phyloP scores from a whole-genome alignment of 1,140 invertebrate species.

The Glossosoma conforme region DNA sequence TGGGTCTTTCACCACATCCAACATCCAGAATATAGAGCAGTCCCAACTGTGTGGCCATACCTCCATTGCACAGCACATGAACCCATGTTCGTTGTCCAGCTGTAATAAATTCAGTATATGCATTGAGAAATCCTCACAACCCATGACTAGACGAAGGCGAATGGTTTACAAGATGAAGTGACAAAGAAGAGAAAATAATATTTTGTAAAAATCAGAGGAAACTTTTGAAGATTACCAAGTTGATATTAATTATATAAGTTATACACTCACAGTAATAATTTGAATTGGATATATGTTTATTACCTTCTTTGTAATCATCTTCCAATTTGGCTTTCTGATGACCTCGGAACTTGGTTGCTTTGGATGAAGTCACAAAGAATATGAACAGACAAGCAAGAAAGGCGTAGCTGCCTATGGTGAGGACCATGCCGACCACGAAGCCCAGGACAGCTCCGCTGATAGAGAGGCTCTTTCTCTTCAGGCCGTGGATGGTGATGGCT shows the following conservation, averaged over 20 bases:
- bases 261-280: no score
- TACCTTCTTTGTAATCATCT: conserved; percentile 76
- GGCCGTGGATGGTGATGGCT: conserved; percentile 60
- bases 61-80: conserved; percentile 86
- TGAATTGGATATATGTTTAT: background rate
- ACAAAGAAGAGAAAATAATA: no score
- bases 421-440: conserved; percentile 70
- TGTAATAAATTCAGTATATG: conserved; percentile 36
- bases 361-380: conserved; percentile 79
- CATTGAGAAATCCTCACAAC: no score
- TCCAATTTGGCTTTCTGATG: conserved; percentile 70
- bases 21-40: conserved; percentile 77
- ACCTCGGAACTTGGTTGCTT: conserved; percentile 73
- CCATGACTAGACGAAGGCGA: background rate
- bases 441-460: conserved; percentile 67
- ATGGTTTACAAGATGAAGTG: no score
- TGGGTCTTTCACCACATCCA: conserved; percentile 69
- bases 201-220: no score
- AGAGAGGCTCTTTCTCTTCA: conserved; percentile 62
- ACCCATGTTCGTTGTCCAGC: conserved; percentile 85
- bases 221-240: no score
- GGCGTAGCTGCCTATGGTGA: conserved; percentile 74
- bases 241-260: no score
- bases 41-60: conserved; percentile 74
- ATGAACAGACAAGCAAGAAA: conserved; percentile 68